Conservation (phyloP, 1,140 invertebrate genomes). For the Cherax destructor region DNA sequence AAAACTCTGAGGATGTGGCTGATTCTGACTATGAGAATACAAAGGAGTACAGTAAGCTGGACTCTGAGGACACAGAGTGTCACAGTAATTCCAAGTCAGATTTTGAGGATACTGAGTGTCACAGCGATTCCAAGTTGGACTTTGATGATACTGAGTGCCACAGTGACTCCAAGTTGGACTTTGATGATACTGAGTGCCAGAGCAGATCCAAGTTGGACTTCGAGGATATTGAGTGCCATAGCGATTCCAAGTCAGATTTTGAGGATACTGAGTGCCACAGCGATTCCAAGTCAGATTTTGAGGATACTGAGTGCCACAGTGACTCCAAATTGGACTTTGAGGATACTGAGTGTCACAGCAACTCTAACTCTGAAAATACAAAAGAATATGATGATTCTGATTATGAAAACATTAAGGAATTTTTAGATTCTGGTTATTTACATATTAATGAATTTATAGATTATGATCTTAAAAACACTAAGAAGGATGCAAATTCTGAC, state of each 20-base stretch:
- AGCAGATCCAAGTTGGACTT: not conserved
- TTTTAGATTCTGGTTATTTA: not conserved
- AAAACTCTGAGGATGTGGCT: not conserved
- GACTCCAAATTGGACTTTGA: not conserved
- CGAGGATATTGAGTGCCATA: not conserved
- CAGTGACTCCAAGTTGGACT: not conserved
- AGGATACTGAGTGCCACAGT: not conserved
- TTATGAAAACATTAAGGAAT: not conserved
- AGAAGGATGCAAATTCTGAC: not conserved
- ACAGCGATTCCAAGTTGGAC: not conserved
- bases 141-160: not conserved
- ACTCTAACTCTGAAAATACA: not conserved
- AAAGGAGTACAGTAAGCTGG: not conserved
- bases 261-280: not conserved
- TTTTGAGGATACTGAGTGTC: not conserved
- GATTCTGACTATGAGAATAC: constrained; percentile 16
- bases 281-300: not conserved
- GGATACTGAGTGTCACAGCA: not conserved
- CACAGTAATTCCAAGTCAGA: not conserved
- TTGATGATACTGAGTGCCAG: not conserved
- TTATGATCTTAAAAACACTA: not conserved
- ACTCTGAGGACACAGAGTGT: not conserved
- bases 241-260: not conserved
- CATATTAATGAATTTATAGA: not conserved
- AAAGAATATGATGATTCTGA: not conserved